phyloP scores from a whole-genome alignment of 2,797 vertebrate species.

The Alfaro cultratus region DNA sequence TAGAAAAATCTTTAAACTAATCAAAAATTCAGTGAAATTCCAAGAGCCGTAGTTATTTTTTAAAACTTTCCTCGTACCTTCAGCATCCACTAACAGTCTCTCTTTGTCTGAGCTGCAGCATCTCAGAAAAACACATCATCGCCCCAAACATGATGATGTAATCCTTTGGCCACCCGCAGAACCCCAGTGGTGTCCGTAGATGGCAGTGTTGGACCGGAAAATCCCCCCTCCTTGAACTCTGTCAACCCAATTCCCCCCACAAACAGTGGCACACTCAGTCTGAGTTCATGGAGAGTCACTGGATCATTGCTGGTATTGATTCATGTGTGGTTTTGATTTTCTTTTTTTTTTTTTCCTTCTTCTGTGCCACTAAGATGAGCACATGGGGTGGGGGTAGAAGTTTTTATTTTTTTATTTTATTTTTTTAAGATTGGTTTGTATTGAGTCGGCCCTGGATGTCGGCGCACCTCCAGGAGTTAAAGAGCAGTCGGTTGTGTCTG shows the following conservation, averaged over 20 bases:
- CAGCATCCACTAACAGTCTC: slow-evolving; percentile 9
- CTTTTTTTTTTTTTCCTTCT: slow-evolving; percentile 19
- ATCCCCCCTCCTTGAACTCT: slow-evolving; percentile 16
- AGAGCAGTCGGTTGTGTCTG: slow-evolving; percentile 64
- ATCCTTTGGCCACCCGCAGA: slow-evolving; percentile 49
- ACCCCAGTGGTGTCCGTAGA: slow-evolving; percentile 44
- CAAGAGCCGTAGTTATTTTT: background rate
- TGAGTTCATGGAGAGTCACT: slow-evolving; percentile 75
- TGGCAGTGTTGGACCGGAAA: slow-evolving; percentile 75
- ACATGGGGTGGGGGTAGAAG: slow-evolving; percentile 12
- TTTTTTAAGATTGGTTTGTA: slow-evolving; percentile 42
- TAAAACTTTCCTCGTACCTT: slow-evolving; percentile 5
- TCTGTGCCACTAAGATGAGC: slow-evolving; percentile 51
- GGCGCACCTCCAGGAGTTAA: slow-evolving; percentile 54
- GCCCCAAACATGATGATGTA: slow-evolving; percentile 75
- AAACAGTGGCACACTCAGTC: slow-evolving; percentile 52
- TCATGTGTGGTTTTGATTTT: slow-evolving; percentile 53
- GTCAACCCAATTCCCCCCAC: slow-evolving; percentile 76
- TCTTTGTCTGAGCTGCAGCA: slow-evolving; percentile 74
- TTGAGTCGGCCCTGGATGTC: slow-evolving; percentile 58
- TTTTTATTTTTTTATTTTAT: too few species aligned
- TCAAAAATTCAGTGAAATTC: too few species aligned
- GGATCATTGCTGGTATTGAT: slow-evolving; percentile 73
- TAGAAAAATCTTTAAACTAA: background rate
- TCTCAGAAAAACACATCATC: slow-evolving; percentile 70